These are phyloP conservation scores for Microplitis demolitor DNA, from an alignment of 1,140 invertebrate genomes.

Conservation along the genomic window DNA sequence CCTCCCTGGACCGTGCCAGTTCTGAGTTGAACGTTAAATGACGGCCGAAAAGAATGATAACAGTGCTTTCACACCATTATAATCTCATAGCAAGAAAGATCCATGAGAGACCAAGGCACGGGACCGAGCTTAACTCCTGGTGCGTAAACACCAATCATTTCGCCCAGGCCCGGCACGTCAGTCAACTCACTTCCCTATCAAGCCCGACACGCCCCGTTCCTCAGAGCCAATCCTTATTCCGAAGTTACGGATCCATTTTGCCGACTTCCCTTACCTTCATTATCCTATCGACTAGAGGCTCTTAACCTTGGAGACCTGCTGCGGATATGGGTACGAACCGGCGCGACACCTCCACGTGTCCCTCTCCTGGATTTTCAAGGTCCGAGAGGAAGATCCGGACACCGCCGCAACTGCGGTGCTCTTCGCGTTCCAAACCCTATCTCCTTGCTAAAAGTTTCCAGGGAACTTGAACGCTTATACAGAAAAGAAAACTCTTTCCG, in stretches of 20 bases:
- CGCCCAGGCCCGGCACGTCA: slow-evolving; percentile 53
- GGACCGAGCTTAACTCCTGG: no score
- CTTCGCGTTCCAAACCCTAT: slow-evolving; percentile 73
- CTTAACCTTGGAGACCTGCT: slow-evolving; percentile 80
- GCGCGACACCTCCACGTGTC: slow-evolving; percentile 62
- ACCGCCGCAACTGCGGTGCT: slow-evolving; percentile 74
- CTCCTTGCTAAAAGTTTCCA: slow-evolving; percentile 76
- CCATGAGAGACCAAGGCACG: no score
- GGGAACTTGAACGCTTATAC: slow-evolving; percentile 73
- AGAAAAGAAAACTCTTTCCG: slow-evolving; percentile 83
- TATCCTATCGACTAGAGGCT: slow-evolving; percentile 88
- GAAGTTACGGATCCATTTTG: slow-evolving; percentile 84
- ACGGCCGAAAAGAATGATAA: no score
- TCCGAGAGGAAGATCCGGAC: slow-evolving; percentile 70
- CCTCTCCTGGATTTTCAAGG: slow-evolving; percentile 76
- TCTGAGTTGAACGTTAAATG: no score
- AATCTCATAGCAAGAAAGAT: no score
- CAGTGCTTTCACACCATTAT: no score
- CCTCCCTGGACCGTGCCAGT: no score
- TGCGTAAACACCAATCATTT: slow-evolving; percentile 25
- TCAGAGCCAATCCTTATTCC: slow-evolving; percentile 81
- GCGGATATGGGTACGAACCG: slow-evolving; percentile 43
- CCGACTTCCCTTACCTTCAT: slow-evolving; percentile 88
- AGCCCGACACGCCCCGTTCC: slow-evolving; percentile 71
- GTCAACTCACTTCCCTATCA: slow-evolving; percentile 53